Base-by-base conservation (phyloP, 2,113 vertebrate species). In the Illadopsis cleaveri region DNA sequence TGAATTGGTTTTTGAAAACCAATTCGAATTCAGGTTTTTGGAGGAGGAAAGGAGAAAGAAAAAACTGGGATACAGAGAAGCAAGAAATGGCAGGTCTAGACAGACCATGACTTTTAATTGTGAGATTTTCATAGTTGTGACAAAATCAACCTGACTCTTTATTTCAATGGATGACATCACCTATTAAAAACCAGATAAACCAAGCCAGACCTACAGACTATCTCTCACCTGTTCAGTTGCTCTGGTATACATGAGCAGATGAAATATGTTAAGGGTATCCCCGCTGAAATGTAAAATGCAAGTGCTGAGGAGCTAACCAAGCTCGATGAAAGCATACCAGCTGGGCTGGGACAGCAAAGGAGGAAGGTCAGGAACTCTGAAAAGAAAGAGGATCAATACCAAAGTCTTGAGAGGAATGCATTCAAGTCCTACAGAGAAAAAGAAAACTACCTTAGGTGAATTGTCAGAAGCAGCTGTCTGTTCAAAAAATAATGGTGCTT, bases 281-380 rank as follows among this genome's bases (percentile, higher is more conserved):
- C 89, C 87, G 65, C 72, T 91, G 93, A 82, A 91, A 96, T 91
- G 81, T 33, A 71, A 86, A 95, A 76, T 53, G 18, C 50, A 50
- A 87, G 64, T 19, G 7, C 89, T 2, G 35, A 80, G 72, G 69
- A 91, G 57, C 61, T 76, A 69, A 65, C 45, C 42, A 58, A 62
- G 73, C 84, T 3, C 1, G 47, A 62, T 58, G 84, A 91, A 87
- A 89, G 78, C 70, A 45, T 51, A 60, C 66, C 84, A 91, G 75
- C 87, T 80, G 89, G 87, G 93, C 91, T 94, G 86, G 91, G 86
- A 93, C 56, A 69, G 81, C 27, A 73, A 54, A 89, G 50, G 35
- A 93, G 75, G 70, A 94, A 94, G 93, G 93, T 94, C 87, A 93
- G 77, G 71, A 93, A 87, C 87, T 88, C 89, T 90, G 89, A 45